phyloP scores from a whole-genome alignment of 2,113 vertebrate species.

The Diglossa brunneiventris region DNA sequence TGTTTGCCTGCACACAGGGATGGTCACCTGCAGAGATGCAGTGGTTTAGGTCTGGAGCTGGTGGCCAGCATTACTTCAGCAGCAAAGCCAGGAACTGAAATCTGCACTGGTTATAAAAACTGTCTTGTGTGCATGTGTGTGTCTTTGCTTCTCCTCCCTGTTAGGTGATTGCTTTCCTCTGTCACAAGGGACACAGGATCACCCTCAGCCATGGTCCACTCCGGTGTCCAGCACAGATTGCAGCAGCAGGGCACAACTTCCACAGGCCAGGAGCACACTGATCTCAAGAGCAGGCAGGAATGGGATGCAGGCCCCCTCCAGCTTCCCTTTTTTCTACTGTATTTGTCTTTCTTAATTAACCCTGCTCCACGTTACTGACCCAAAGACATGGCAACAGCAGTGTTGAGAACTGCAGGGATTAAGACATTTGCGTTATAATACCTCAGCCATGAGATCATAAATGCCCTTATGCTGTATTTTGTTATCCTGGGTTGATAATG shows the following conservation, averaged over 20 bases:
- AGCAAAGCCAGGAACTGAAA: not conserved
- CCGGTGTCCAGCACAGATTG: accelerated
- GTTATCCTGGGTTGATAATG: slow-evolving; percentile 42
- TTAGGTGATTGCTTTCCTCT: not conserved
- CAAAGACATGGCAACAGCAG: slow-evolving; percentile 12
- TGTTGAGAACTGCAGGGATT: slow-evolving; percentile 32
- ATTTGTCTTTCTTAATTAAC: slow-evolving; percentile 55
- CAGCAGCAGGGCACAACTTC: not conserved
- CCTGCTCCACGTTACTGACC: slow-evolving; percentile 17
- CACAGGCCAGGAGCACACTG: not conserved
- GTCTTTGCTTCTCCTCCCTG: not conserved
- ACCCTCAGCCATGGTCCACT: not conserved
- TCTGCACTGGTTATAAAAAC: not conserved
- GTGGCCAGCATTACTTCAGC: not conserved
- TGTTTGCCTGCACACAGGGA: not conserved
- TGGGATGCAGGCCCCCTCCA: not conserved
- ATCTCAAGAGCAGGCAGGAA: not conserved
- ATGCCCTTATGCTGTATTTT: slow-evolving; percentile 30
- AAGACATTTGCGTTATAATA: slow-evolving; percentile 2
- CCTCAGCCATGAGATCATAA: slow-evolving; percentile 57
- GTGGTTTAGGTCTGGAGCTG: not conserved
- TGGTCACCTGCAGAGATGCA: not conserved
- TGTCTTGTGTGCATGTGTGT: not conserved
- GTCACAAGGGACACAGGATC: not conserved
- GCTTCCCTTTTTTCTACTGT: not conserved